Percentiles rank a stretch among this genome's conserved stretches.
Conservation (phyloP, 1,140 invertebrate species). For the Pemphigus obesinymphae region DNA sequence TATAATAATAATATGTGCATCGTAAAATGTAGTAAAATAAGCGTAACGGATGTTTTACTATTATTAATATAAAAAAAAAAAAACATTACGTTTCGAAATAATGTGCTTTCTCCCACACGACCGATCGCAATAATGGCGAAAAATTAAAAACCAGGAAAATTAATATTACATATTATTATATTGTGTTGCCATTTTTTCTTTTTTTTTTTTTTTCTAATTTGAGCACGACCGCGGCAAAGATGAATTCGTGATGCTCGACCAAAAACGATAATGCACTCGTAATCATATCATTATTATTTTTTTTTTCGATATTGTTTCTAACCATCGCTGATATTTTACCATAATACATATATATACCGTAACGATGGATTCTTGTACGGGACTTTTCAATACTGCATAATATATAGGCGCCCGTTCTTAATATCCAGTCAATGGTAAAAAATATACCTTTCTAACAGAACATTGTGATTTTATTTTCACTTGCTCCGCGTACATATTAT, state of each 20-base stretch:
- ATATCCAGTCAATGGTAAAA: background rate
- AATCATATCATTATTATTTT: background rate
- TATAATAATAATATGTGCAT: too few relatives aligned
- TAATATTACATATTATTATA: too few relatives aligned
- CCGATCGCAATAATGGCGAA: background rate
- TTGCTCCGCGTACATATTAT: too few relatives aligned
- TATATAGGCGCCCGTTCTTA: background rate
- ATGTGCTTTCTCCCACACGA: slow-evolving; percentile 8
- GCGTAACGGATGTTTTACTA: slow-evolving; percentile 33
- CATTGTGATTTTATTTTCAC: background rate
- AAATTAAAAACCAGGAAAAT: background rate
- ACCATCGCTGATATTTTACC: too few relatives aligned
- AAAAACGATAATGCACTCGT: background rate
- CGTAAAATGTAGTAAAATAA: slow-evolving; percentile 6
- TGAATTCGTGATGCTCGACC: slow-evolving; percentile 9
- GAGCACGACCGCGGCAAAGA: background rate
- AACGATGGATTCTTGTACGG: slow-evolving; percentile 5
- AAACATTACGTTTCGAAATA: background rate
- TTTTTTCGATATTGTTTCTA: background rate
- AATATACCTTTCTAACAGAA: background rate
- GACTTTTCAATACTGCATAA: background rate
- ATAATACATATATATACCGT: background rate
- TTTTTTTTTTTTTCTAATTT: background rate
- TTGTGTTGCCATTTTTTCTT: background rate
- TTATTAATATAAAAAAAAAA: background rate